These are phyloP conservation scores for Tachystola acroxantha DNA, from an alignment of 2,888 invertebrate genomes.

Conservation along the genomic window DNA sequence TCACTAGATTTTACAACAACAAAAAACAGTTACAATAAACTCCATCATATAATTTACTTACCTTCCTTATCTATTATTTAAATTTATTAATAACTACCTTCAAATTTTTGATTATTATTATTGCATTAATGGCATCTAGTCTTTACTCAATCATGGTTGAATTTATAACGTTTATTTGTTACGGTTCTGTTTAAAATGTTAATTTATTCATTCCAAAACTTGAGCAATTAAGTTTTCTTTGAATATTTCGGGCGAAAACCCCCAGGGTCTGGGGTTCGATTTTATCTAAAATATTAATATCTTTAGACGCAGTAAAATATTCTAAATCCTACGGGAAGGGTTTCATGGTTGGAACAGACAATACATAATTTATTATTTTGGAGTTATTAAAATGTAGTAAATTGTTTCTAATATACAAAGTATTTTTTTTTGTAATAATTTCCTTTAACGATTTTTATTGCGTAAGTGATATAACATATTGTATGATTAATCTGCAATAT, in stretches of 20 bases:
- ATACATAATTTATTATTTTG: neutral
- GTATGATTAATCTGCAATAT: no score
- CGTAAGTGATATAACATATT: no score
- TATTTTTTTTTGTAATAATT: no score
- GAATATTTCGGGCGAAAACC: neutral
- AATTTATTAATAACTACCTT: no score
- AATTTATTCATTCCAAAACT: constrained; percentile 2
- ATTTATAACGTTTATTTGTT: neutral
- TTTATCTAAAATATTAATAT: neutral
- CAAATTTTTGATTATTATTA: neutral
- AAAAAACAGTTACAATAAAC: no score
- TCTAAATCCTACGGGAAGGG: no score
- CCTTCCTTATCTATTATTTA: no score
- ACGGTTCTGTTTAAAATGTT: neutral
- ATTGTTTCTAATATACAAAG: neutral
- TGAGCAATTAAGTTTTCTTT: neutral
- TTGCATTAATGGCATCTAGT: neutral
- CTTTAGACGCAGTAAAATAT: neutral
- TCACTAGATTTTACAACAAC: no score
- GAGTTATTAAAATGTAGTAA: neutral
- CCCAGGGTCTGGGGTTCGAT: neutral
- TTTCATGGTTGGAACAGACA: no score
- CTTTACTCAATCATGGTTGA: neutral
- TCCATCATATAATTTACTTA: no score
- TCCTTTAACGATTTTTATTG: no score